Evolutionary conservation across 2,797 vertebrate genomes (phyloP).

Genomic region (Eulemur rubriventer): DNA sequence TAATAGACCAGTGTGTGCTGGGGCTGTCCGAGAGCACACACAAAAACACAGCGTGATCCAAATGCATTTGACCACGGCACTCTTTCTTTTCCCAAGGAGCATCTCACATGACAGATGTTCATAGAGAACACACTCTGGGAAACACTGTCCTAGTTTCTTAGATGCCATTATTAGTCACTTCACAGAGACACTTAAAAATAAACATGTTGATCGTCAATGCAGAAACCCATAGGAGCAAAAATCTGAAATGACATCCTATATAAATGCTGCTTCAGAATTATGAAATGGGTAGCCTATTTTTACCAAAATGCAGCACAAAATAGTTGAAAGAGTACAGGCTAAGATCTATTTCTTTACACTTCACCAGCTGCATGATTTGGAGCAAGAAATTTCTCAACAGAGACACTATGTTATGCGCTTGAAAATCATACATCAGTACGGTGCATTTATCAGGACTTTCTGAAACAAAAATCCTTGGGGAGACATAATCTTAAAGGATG

Average conservation of each 20-base stretch:
- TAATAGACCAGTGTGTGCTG: background rate
- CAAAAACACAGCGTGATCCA: background rate
- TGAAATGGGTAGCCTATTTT: background rate
- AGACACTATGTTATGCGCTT: background rate
- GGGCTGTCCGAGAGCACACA: background rate
- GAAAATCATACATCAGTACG: background rate
- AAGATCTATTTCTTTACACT: background rate
- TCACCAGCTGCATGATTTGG: background rate
- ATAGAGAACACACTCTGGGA: constrained; percentile 33
- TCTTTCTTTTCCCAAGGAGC: background rate
- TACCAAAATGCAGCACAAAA: constrained; percentile 6
- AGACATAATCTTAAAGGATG: background rate
- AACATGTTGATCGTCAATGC: background rate
- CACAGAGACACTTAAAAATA: constrained; percentile 45
- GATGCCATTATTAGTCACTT: constrained; percentile 50
- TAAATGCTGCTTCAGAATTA: constrained; percentile 2
- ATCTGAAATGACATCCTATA: background rate
- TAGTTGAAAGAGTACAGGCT: background rate
- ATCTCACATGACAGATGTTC: constrained; percentile 34
- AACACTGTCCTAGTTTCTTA: constrained; percentile 64
- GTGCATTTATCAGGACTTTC: background rate
- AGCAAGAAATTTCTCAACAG: constrained; percentile 20
- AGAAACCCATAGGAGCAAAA: background rate
- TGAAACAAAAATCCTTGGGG: background rate
- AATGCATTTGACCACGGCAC: background rate